Conservation (phyloP, 2,113 vertebrate species). For the Nothobranchius furzeri region DNA sequence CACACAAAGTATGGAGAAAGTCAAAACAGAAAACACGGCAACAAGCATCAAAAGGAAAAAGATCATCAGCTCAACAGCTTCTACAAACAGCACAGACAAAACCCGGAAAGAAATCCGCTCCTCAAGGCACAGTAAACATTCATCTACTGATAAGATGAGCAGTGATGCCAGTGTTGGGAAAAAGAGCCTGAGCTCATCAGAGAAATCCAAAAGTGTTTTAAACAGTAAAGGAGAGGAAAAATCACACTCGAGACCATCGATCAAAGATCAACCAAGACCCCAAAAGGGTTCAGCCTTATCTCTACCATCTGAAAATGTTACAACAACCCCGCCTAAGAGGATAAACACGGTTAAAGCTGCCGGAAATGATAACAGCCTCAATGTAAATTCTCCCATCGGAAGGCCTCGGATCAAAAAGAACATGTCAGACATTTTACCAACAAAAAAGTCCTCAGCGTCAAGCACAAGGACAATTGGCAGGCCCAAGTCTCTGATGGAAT, state of each 20-base stretch:
- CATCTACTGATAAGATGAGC: conserved; percentile 52
- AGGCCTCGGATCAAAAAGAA: conserved; percentile 68
- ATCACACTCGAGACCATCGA: background rate
- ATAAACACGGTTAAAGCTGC: conserved; percentile 28
- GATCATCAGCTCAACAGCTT: conserved; percentile 29
- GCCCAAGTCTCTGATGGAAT: conserved; percentile 68
- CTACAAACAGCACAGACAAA: conserved; percentile 48
- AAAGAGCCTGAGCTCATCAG: conserved; percentile 50
- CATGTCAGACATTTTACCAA: conserved; percentile 61
- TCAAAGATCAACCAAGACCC: conserved; percentile 14
- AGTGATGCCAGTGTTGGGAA: conserved; percentile 44
- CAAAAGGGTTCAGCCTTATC: conserved; percentile 31
- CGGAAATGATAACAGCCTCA: conserved; percentile 53
- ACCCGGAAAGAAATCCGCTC: conserved; percentile 36
- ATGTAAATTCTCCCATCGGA: conserved; percentile 58
- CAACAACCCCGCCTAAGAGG: conserved; percentile 33
- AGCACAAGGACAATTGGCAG: conserved; percentile 70
- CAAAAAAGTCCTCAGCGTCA: conserved; percentile 39
- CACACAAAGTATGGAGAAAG: conserved; percentile 10
- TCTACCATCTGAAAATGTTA: conserved; percentile 30
- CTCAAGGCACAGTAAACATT: conserved; percentile 41
- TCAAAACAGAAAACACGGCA: conserved; percentile 15
- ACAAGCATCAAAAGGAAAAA: conserved; percentile 45
- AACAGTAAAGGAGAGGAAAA: conserved; percentile 33
- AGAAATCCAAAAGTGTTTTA: conserved; percentile 51